Base-by-base conservation (phyloP, 2,888 invertebrate genomes). In the Agrotis puta region DNA sequence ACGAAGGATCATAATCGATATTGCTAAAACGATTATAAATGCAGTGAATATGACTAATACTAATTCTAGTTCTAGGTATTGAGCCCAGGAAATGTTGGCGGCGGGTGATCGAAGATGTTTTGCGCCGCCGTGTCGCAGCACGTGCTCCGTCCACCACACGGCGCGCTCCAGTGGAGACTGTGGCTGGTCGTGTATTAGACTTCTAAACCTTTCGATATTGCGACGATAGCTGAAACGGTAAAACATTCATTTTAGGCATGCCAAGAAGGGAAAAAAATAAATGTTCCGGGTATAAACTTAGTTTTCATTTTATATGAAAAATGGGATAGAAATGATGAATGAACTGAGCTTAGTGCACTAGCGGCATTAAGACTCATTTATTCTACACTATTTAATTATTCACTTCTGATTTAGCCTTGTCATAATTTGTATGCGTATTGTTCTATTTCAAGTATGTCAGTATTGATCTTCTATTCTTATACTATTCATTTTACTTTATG, bases 81-180 rank as follows among this genome's bases (percentile, higher is more conserved):
- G 82, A 2, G 78, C 18, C 87, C 85, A 88, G 13, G 89, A 58
- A 48, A 91, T 84, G 65, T 88, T 87, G n/a, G 90, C 88, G 4
- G 88, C 85, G 0, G 94, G 93, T 14, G 11, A 33, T 1, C 66
- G 66, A 0, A 95, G 88, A 74, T 95, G 95, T 51, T 74, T 79
- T 6, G 27, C 54, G 1, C 54, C 54, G n/a, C 54, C 54, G 13
- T 56, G 54, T 13, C 95, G 88, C 9, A 95, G 81, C 3, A 95
- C 90, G 79, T 95, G 91, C 77, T 95, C 95, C 11, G 91, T 66
- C 68, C 73, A 69, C 68, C 73, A 73, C 20, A 76, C 82, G 0
- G 93, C 92, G 22, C 90, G 89, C 48, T 93, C 90, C 6, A 66
- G 22, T 2, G 59, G 59, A n/a, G 59, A 5, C 61, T 50, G 48